Evolutionary conservation across 1,140 invertebrate genomes (phyloP), one percentile per base, ranked within the genome.

Genomic region (Heterodera schachtii): DNA sequence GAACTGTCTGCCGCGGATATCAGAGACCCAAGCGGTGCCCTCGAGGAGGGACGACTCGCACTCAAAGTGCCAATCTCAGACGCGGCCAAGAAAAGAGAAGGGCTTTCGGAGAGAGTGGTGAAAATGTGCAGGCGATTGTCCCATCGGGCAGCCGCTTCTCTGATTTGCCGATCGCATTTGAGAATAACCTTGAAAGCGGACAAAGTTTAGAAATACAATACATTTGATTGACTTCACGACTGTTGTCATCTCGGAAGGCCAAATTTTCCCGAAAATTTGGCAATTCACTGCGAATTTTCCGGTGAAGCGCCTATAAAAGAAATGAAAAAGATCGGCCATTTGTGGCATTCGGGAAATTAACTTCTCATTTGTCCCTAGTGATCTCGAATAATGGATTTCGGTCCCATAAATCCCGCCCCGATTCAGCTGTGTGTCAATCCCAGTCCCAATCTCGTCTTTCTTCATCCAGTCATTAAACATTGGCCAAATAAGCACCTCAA

Each of bases 181-280:
- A 78, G 21, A 47, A 78, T 7, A 19, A 78, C 44, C 76, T 78
- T 64, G 0, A 3, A 52, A 52, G 73, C 7, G 60, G 3, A 21
- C 31, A 60, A 8, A 31, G 19, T 31, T 66, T 21, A 71, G 16
- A 43, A 67, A n/a, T 41, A 19, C 16, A n/a, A 2, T 0, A n/a
- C 31, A 19, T n/a, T 57, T 41, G 9, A 7, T 44, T 66, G 16
- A 78, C 76, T 64, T 78, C 76, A 4, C 66, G 76, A 21, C 44
- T 64, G 7, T 11, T 7, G 7, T 78, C 60, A 78, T 78, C 64
- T 47, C 70, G 31, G 49, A 46, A 78, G 2, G 76, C 76, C 52
- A 78, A 78, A 13, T 69, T 13, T 3, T 60, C 76, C 11, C 64
- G 66, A 78, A 78, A 78, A 5, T 66, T 64, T 41, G 76, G 76